Base-by-base conservation (phyloP, 2,888 invertebrate species). In the Platerodrilus igneus region DNA sequence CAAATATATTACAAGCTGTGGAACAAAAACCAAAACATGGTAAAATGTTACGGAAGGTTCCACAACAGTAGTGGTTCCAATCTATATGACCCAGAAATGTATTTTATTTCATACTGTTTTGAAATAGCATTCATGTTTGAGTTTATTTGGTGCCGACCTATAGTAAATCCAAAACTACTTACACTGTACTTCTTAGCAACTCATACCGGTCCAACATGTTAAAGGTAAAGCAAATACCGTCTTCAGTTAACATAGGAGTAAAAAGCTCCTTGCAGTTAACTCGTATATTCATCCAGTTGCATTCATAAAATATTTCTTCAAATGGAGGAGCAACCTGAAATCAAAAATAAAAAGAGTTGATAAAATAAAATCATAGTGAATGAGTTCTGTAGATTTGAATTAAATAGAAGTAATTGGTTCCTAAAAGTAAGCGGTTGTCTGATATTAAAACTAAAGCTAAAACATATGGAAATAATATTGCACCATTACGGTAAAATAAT, bases 201-300 rank as follows among this genome's bases (percentile, higher is more conserved):
- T 82, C 78, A 0, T 72, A 70, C 5, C 74, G 71, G 31, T 76
- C 75, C 39, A 84, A 60, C 50, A 79, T 80, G 52, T 85, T 85
- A 53, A 83, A 84, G 1, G 83, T 82, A 50, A 78, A 84, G 55
- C 85, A 85, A 3, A 81, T 66, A 0, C 85, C 85, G 58, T 84
- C 84, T 56, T 85, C 84, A 0, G 83, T 83, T 31, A 84, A 52
- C 41, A 80, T 76, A 2, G 80, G 78, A 0, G 73, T 73, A 55
- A 83, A 83, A 1, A 83, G 62, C 7, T 75, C 68, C 0, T 71
- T 60, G 53, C 83, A 83, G 15, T 60, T 62, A 48, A 60, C 57
- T 33, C 66, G 63, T 15, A 68, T 55, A 53, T 71, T 68, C 10
- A 68, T 67, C 57, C 75, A 65, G 54, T 71, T 73, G 26, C 73